Base-by-base conservation (phyloP, 2,888 invertebrate genomes). In the Lottia scabra region DNA sequence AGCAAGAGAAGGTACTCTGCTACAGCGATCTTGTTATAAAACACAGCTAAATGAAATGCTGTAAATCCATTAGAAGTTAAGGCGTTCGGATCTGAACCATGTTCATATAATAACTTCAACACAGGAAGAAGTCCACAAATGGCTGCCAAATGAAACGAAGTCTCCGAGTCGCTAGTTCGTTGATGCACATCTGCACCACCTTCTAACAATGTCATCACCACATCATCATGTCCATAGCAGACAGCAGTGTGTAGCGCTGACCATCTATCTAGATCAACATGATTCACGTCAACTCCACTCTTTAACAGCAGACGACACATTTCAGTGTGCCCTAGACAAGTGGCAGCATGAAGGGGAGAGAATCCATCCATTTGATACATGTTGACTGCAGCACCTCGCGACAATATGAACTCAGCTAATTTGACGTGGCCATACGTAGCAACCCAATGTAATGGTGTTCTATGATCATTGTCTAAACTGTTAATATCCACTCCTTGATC, bases 261-360 rank as follows among this genome's bases (percentile, higher is more conserved):
- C 87, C 87, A 87, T 1, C 86, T 86, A 74, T 87, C 87, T 6
- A 81, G 72, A 71, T 87, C 86, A 15, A 75, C 75, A 13, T 68
- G n/a, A 68, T 85, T 80, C 6, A 84, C 76, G 63, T 82, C 80
- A 10, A 84, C 86, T 15, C 84, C 85, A 65, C 80, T 73, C 3
- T 74, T 69, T 13, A 87, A 67, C 8, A 87, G 75, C 4, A 80
- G 43, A 46, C 79, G 68, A 65, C 83, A 84, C 4, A 84, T 80
- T 6, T 79, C 71, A 19, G 72, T 65, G 67, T 84, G 81, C 8
- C 85, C 86, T 2, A 81, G 75, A 68, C 83, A 84, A 1, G 84
- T 81, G n/a, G 87, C 86, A n/a, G 83, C 80, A 76, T 87, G 87
- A 0, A 88, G 77, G 5, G 87, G 84, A 1, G 86, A 86, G 67